Base-by-base conservation (phyloP, 2,797 vertebrate species). In the Catharus ustulatus region DNA sequence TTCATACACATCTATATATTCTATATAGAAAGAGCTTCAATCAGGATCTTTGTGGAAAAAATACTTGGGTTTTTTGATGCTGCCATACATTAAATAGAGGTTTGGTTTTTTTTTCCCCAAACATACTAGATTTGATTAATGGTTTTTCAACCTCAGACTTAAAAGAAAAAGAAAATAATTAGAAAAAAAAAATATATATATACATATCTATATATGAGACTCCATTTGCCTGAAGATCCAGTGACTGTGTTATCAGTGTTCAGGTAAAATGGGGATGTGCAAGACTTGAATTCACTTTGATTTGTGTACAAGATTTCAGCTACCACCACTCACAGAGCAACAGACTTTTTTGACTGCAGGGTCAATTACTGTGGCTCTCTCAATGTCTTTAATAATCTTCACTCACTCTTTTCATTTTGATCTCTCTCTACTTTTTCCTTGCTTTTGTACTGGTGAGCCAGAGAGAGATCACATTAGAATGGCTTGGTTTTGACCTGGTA, bases 291-390 rank as follows among this genome's bases (percentile, higher is more conserved):
- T 66, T 54, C 12, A 23, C 24, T 76, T 58, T 62, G 30, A 40
- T 79, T 62, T 32, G 0, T 46, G 4, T 32, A 22, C 11, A 45
- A 32, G 7, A 36, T 73, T 66, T 62, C 19, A 80, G 5, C 18
- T 18, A 45, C 2, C 5, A 32, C 3, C 4, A 15, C 4, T 7
- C 4, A 32, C 1, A 24, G 5, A 63, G 1, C 11, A 79, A 3
- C 24, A 64, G 20, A 48, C 34, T 52, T 85, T 15, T 67, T 63
- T 22, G 1, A 3, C 16, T 61, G 6, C 29, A 18, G 45, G 6
- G 2, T 8, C 8, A 23, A 8, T 29, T 24, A 15, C 21, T 42
- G 15, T 36, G 13, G 1, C 1, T 43, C 5, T 64, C 8, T 84
- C 15, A 22, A 66, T 15, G 6, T 22, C 20, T 67, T 42, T 32